Percentiles rank a stretch among this genome's conserved stretches.
Conservation (phyloP, 2,888 invertebrate species). For the Drosophila kambysellisi region DNA sequence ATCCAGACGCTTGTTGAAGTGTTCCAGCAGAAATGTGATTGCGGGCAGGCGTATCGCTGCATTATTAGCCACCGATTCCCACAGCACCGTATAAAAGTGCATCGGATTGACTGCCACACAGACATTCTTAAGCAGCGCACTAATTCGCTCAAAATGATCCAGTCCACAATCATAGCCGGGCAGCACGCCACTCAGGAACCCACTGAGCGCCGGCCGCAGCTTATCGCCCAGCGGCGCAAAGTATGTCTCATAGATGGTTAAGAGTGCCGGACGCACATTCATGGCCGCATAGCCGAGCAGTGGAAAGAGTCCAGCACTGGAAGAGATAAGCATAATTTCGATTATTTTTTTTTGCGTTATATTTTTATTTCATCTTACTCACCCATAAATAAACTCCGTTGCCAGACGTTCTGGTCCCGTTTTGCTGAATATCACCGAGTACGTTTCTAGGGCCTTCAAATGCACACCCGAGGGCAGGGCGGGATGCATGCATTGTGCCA, state of each 20-base stretch:
- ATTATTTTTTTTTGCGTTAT: background rate
- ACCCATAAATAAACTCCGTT: conserved; percentile 93
- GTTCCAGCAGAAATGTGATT: conserved; percentile 91
- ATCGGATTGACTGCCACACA: conserved; percentile 91
- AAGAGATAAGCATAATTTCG: conserved; percentile 25
- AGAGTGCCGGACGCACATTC: conserved; percentile 93
- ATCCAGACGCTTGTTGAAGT: conserved; percentile 91
- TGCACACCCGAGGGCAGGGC: conserved; percentile 96
- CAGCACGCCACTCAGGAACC: conserved; percentile 93
- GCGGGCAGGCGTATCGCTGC: conserved; percentile 93
- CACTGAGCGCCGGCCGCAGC: conserved; percentile 91
- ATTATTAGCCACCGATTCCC: conserved; percentile 94
- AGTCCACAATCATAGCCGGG: conserved; percentile 95
- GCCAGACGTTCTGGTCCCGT: conserved; percentile 93
- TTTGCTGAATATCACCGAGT: conserved; percentile 95
- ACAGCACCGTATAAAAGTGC: conserved; percentile 94
- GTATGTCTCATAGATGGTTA: conserved; percentile 94
- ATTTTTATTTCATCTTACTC: conserved; percentile 66
- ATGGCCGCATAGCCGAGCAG: conserved; percentile 94
- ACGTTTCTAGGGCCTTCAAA: conserved; percentile 95
- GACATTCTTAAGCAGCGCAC: conserved; percentile 85
- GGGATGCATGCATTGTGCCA: conserved; percentile 97
- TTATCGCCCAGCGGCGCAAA: conserved; percentile 92
- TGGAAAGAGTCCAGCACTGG: conserved; percentile 92
- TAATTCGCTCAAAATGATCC: conserved; percentile 91